Evolutionary conservation across 2,797 vertebrate genomes (phyloP), one percentile per base, ranked within the genome.

Genomic region (Tamandua tetradactyla): DNA sequence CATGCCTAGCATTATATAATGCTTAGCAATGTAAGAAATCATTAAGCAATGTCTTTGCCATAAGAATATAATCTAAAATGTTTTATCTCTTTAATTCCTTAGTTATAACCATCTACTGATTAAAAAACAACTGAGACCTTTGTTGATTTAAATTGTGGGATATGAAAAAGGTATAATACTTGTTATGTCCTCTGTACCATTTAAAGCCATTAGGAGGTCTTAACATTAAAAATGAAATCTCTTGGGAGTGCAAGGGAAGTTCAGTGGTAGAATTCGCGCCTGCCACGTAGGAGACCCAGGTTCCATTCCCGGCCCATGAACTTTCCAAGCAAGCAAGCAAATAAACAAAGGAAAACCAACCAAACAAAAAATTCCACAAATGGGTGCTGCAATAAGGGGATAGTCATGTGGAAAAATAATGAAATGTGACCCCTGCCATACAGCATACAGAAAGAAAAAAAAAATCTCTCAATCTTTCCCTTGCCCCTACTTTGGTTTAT

Each of bases 121-220:
- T 93, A 89, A 94, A 87, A 14, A 20, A 62, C 69, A 93, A 83
- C 18, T 86, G 59, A 95, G 75, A 82, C 76, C 93, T 95, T 57
- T 80, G 30, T 88, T 69, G 44, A 78, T 83, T 94, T 90, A 96
- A 95, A 88, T 68, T 89, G 40, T 69, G 69, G 32, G 57, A 68
- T 83, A 76, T 74, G 72, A 55, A 81, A 79, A 82, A 62, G 55
- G 55, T 44, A 0, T 83, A 74, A 91, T 74, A 14, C 12, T 89
- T 87, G n/a, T 87, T 57, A 66, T 69, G 52, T 40, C 55, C n/a
- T 94, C 23, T 76, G 35, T 66, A 14, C 35, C 85, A 68, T 74
- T 30, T 78, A 75, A 92, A 90, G 30, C 5, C 7, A 82, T 78
- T 62, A 93, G 55, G 30, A 94, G 18, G 22, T 66, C 59, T 95